Evolutionary conservation across 37 sponge, comb jelly and placozoan species (phyloP), one percentile per base, ranked within the genome.

Genomic region (Hormiphora californensis): DNA sequence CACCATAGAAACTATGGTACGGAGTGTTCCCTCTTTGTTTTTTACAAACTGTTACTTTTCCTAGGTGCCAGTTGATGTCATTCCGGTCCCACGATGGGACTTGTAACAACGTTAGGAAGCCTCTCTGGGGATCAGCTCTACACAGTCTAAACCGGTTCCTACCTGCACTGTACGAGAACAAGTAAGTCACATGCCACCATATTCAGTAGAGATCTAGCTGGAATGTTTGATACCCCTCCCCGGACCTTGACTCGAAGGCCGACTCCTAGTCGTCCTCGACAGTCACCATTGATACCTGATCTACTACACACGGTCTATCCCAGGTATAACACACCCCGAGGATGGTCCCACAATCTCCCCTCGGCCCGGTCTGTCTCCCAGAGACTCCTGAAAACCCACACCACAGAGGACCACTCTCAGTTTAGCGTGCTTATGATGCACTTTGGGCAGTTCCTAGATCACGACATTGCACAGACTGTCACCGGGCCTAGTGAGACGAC

Each of bases 401-500:
- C 67, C 17, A 65, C 67, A 4, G 3, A 33, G 3, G 67, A 39
- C 12, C 43, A 87, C 55, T 28, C n/a, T 19, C 85, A 85, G 8
- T 69, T 63, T 63, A 91, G 91, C 7, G 91, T 91, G 54, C 65
- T 96, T 43, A 31, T 96, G 28, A 96, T 96, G 97, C 93, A 94
- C 40, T 96, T 89, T 86, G 97, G 97, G 17, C 97, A 96, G 89
- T 96, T 94, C 85, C 27, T 94, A 11, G 97, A 96, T 61, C 97
- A 96, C 85, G 97, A 96, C 63, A 0, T 94, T 0, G 89, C 89
- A 67, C 65, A 65, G 67, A 65, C 67, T 36, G 67, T 65, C 1
- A 39, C 34, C 32, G 67, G 67, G 9, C 67, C 67, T 2, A 65
- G 67, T 65, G 67, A 65, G 37, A 65, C 67, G 35, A 19, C 67